Evolutionary conservation across 2,888 invertebrate genomes (phyloP), one percentile per base, ranked within the genome.

Genomic region (Papilio demoleus): DNA sequence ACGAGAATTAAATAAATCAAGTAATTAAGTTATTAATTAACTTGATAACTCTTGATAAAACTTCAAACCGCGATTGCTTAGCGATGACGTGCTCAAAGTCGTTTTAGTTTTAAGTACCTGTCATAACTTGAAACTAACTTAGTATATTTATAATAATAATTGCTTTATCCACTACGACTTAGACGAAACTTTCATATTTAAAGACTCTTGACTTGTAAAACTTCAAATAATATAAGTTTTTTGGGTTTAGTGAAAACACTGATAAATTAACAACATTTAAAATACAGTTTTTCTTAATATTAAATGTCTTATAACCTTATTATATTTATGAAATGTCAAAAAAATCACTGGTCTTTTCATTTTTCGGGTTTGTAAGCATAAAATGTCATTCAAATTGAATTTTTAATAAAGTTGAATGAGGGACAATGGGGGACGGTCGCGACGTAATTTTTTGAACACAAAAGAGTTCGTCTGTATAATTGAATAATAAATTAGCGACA

Each of bases 401-500:
- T 38, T 66, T 66, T 66, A 38, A 66, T 66, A 9, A 89, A 88
- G 88, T 86, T 87, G 83, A 86, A 86, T 86, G 88, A 87, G 85
- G 89, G 85, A 90, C 91, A 90, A 91, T 87, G 79, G 81, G 79
- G 88, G 83, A 76, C 84, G 85, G 82, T 79, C 82, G 82, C 79
- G 88, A 86, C 88, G 88, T 90, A 90, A 90, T 91, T 90, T 91
- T 91, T 86, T 81, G 82, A 90, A 67, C 86, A 92, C 90, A 91
- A 91, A 89, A 76, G 88, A 86, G 85, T 88, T 84, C 87, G 88
- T 60, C 34, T 47, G 59, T 90, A 88, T 85, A 84, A 75, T 83
- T 79, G 79, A 76, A 83, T 87, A 88, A 90, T 88, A 88, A 89
- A 91, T 89, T 40, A 31, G 17, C 31, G 27, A 31, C 19, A 31